These are phyloP conservation scores for Perdita meconis DNA, from an alignment of 2,888 invertebrate species.

Conservation along the genomic window DNA sequence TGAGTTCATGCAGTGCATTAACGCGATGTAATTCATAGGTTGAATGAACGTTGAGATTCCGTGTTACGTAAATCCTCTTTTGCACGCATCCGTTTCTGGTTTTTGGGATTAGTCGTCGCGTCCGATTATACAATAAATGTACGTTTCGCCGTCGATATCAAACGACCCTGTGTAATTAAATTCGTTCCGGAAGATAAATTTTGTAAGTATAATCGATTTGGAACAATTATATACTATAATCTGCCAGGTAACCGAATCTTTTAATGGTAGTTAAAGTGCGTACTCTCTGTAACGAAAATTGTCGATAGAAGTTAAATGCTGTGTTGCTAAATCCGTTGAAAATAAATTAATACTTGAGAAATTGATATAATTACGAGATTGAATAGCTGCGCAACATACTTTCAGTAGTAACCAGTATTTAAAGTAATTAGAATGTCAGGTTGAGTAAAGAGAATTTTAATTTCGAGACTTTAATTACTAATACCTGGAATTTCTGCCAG, in stretches of 20 bases:
- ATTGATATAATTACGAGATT: too few relatives aligned
- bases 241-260: not conserved
- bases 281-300: not conserved
- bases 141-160: not conserved
- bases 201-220: not conserved
- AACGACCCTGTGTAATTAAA: not conserved
- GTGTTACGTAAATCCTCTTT: conserved; percentile 11
- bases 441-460: not conserved
- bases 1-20: not conserved
- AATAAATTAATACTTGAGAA: too few relatives aligned
- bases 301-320: too few relatives aligned
- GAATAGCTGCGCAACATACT: too few relatives aligned
- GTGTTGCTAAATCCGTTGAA: too few relatives aligned
- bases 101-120: not conserved
- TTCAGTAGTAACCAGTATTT: not conserved
- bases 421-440: conserved; percentile 5
- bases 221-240: not conserved
- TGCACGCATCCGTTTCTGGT: conserved; percentile 4
- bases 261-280: not conserved
- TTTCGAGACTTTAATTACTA: too few relatives aligned
- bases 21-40: not conserved
- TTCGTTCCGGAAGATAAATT: not conserved
- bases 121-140: not conserved
- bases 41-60: not conserved
- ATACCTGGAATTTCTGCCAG: too few relatives aligned